These are phyloP conservation scores for Platichthys flesus DNA, from an alignment of 2,113 vertebrate species.

Conservation along the genomic window DNA sequence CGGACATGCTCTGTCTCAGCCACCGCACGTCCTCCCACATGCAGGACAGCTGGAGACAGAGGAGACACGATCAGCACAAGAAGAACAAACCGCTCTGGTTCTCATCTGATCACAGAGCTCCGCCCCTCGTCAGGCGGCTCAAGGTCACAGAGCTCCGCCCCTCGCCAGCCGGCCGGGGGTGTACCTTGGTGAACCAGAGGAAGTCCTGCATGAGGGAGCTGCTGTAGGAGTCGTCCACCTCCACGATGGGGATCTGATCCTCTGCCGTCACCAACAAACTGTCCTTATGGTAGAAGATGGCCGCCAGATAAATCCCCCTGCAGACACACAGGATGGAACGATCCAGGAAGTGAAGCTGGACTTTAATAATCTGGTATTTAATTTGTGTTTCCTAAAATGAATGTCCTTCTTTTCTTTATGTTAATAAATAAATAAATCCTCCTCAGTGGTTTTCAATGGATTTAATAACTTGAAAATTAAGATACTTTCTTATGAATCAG, in stretches of 20 bases:
- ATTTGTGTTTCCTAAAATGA: no score
- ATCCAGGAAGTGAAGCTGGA: neutral
- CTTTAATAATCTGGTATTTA: no score
- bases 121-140: no score
- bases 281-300: conserved; percentile 96
- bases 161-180: no score
- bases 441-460: no score
- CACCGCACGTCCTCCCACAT: conserved; percentile 99
- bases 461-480: no score
- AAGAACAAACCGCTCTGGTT: neutral
- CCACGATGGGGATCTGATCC: conserved; percentile 98
- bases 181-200: conserved; percentile 97
- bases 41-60: conserved; percentile 89
- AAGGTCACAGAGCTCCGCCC: no score
- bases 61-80: neutral
- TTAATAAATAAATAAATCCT: no score
- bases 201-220: conserved; percentile 96
- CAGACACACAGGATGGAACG: neutral
- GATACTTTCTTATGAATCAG: no score
- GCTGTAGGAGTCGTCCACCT: conserved; percentile 95
- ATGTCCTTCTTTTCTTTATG: no score
- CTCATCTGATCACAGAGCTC: no score
- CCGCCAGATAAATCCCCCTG: conserved; percentile 95
- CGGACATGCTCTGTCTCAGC: conserved; percentile 91
- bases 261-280: conserved; percentile 94